These are phyloP conservation scores for Sapajus apella DNA, from an alignment of 2,113 vertebrate species.

Conservation along the genomic window DNA sequence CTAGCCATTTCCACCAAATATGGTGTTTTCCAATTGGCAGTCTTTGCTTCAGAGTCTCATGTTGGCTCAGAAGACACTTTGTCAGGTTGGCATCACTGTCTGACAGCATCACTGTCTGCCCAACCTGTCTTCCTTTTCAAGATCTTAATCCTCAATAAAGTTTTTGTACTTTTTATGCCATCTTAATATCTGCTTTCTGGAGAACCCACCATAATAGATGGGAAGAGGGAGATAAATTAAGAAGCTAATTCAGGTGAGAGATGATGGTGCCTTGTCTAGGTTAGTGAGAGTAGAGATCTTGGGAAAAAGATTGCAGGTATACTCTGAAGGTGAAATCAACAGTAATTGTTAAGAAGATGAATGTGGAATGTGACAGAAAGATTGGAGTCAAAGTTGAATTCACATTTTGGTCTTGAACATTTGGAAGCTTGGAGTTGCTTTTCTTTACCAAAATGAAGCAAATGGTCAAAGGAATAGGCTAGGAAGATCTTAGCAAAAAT, in stretches of 20 bases:
- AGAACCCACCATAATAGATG: neutral
- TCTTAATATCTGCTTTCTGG: neutral
- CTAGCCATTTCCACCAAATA: neutral
- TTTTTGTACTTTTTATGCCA: neutral
- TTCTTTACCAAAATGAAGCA: neutral
- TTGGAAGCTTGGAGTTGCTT: neutral
- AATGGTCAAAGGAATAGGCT: neutral
- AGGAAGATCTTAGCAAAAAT: neutral
- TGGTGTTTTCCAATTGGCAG: neutral
- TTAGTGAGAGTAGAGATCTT: neutral
- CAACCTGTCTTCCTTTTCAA: neutral
- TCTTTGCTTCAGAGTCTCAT: neutral
- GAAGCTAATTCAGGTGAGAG: neutral
- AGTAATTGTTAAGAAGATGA: neutral
- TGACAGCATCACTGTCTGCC: neutral
- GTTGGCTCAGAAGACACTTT: neutral
- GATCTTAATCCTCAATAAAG: neutral
- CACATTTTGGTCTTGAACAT: neutral
- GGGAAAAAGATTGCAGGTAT: neutral
- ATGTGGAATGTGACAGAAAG: neutral
- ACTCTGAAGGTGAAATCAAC: neutral
- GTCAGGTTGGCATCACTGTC: neutral
- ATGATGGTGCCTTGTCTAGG: neutral
- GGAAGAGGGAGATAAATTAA: neutral
- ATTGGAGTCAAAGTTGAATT: neutral